Evolutionary conservation across 2,113 vertebrate species (phyloP), one percentile per base, ranked within the genome.

Genomic region (Python bivittatus): DNA sequence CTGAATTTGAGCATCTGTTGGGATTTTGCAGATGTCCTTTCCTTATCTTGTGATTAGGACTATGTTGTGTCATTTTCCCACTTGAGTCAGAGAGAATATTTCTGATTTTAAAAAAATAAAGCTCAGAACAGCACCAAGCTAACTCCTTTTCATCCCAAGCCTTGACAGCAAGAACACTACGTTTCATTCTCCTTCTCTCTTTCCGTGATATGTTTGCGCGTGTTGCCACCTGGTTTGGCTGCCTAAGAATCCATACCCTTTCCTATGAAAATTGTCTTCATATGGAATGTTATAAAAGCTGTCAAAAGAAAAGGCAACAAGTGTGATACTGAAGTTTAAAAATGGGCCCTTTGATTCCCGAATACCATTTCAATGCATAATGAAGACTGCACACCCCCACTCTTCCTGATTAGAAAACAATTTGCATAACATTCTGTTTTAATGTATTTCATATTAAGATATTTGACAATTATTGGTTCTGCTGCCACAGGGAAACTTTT

Each of bases 401-500:
- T 29, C 68, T 9, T 90, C 84, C 54, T 84, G 88, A 61, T 90
- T 90, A 42, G 88, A 84, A 84, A 84, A 48, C 58, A 64, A 79
- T 79, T 79, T 84, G 38, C 15, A 11, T 44, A 27, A 57, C 10
- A 54, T 27, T 64, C 3, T 33, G 22, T 58, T 42, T 84, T 54
- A 84, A 57, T 29, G 33, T 25, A 42, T 84, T 58, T 33, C 53
- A 42, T 42, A 42, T 84, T 84, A 57, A 90, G 42, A 9, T 38
- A 42, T 29, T 56, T 90, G 68, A 38, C 53, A 90, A 90, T 90
- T 56, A 13, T 17, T 27, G 33, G 68, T 83, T n/a, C 17, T 38
- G 22, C n/a, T 27, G 20, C 25, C 33, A 88, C 0, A 7, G 38
- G 38, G 17, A 22, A 9, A 4, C 5, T 42, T 60, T 56, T 52